Evolutionary conservation across 2,113 vertebrate genomes (phyloP).

Genomic region (Crotophaga sulcirostris): DNA sequence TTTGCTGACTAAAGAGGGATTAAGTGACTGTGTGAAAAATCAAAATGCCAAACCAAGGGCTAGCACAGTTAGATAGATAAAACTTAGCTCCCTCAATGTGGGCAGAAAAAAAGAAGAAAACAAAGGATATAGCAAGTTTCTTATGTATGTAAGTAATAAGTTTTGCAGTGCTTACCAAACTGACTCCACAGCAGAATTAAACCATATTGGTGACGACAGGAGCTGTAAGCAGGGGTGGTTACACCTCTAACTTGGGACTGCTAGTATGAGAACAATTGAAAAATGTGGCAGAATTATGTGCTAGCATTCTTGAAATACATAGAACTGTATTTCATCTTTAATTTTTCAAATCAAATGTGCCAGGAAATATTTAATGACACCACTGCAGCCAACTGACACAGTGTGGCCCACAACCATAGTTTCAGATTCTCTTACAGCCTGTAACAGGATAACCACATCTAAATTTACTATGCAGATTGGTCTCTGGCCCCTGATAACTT

Average conservation of each 20-base stretch:
- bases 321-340: not conserved
- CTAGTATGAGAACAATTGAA: not conserved
- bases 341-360: not conserved
- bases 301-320: not conserved
- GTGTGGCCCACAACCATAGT: not conserved
- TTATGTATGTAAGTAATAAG: not conserved
- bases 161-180: not conserved
- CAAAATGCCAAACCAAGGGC: not conserved
- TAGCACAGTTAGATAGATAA: not conserved
- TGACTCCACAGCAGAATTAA: not conserved
- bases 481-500: not conserved
- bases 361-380: not conserved
- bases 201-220: not conserved
- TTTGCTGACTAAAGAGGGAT: not conserved
- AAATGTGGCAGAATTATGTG: not conserved
- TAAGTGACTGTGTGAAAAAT: not conserved
- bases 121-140: not conserved
- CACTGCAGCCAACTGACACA: rapidly evolving
- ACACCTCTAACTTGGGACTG: not conserved
- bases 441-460: not conserved
- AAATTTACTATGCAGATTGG: not conserved
- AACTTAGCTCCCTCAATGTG: not conserved
- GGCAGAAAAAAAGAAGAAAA: not conserved
- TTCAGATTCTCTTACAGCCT: not conserved
- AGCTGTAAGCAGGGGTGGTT: rapidly evolving